Evolutionary conservation across 2,113 vertebrate genomes (phyloP).

Genomic region (Rhynchopsitta pachyrhyncha): DNA sequence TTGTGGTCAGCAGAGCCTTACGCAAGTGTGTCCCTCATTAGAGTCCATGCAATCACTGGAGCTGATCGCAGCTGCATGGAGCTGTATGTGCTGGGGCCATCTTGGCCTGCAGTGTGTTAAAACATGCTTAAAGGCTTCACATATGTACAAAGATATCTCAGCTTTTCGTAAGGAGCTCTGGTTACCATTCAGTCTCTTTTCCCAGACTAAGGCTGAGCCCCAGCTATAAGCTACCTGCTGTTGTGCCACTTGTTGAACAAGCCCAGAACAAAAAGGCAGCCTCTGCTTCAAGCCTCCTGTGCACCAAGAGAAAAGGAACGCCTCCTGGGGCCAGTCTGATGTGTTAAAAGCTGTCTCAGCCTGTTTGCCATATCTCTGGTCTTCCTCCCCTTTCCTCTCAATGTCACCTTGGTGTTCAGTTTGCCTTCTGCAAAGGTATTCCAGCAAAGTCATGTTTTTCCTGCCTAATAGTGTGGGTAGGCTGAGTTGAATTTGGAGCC

Average conservation of each 20-base stretch:
- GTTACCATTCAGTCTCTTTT: neutral
- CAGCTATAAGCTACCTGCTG: neutral
- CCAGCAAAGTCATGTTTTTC: neutral
- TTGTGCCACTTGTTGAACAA: neutral
- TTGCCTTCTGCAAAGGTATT: neutral
- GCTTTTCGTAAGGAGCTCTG: neutral
- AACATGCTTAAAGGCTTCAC: neutral
- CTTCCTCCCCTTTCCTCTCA: neutral
- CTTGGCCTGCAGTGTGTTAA: neutral
- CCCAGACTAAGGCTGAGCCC: neutral
- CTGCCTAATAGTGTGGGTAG: neutral
- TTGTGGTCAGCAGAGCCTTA: neutral
- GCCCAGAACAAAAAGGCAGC: neutral
- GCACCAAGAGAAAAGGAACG: neutral
- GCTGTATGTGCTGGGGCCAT: neutral
- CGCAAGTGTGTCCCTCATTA: accelerated
- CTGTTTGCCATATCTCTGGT: neutral
- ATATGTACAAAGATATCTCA: neutral
- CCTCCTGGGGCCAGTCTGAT: neutral
- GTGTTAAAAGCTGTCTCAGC: neutral
- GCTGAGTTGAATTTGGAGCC: neutral
- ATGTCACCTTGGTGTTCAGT: neutral
- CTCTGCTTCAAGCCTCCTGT: neutral
- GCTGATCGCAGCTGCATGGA: neutral
- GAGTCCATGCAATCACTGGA: accelerated